phyloP scores from a whole-genome alignment of 2,888 invertebrate species.

The Drepana falcataria region DNA sequence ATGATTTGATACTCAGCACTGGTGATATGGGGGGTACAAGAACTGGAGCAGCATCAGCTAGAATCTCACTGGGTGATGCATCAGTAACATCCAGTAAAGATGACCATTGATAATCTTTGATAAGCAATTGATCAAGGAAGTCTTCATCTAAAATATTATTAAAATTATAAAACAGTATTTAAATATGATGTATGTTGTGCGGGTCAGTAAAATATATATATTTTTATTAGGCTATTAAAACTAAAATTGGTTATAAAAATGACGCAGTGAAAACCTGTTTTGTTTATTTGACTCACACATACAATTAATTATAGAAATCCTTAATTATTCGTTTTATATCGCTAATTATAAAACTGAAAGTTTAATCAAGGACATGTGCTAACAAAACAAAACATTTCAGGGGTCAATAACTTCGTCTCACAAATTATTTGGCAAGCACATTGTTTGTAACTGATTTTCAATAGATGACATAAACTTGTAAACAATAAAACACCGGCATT shows the following conservation, averaged over 20 bases:
- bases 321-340: no score
- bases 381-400: constrained; percentile 29
- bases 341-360: constrained; percentile 31
- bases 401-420: constrained; percentile 42
- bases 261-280: no score
- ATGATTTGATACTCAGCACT: constrained; percentile 54
- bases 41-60: constrained; percentile 66
- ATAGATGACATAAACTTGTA: constrained; percentile 27
- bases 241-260: no score
- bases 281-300: no score
- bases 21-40: constrained; percentile 63
- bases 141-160: constrained; percentile 50
- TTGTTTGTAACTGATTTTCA: constrained; percentile 31
- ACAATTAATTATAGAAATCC: no score
- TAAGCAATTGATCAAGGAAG: constrained; percentile 61
- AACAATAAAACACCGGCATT: constrained; percentile 23
- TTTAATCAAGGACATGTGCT: constrained; percentile 42
- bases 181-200: no score
- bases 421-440: constrained; percentile 22
- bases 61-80: constrained; percentile 70
- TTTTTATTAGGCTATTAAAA: no score
- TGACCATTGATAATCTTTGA: constrained; percentile 63
- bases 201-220: no score
- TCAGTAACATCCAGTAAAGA: constrained; percentile 64
- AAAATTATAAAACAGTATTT: not conserved